phyloP scores from a whole-genome alignment of 1,140 invertebrate genomes.

The Acromyrmex heyeri region DNA sequence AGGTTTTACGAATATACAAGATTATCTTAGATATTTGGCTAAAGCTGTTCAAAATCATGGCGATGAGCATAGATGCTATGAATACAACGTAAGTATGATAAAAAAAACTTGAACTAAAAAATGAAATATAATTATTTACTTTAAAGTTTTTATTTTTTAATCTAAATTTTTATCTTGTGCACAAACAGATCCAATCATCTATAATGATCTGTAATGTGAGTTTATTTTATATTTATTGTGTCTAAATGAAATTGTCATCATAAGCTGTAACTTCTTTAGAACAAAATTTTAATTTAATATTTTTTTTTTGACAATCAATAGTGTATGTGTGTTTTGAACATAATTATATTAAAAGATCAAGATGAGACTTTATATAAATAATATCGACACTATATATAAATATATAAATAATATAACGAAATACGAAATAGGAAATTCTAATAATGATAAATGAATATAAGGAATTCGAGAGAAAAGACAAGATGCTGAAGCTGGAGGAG shows the following conservation, averaged over 20 bases:
- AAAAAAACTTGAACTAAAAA: not conserved
- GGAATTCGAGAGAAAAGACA: conserved; percentile 75
- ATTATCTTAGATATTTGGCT: conserved; percentile 67
- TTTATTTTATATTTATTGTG: not conserved
- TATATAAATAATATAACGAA: conserved; percentile 1
- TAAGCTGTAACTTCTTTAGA: not conserved
- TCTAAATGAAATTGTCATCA: not conserved
- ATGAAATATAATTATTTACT: conserved; percentile 19
- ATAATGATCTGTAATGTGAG: not conserved
- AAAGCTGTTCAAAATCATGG: not conserved
- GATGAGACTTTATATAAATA: not conserved
- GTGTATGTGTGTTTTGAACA: not conserved
- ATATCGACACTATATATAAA: not conserved
- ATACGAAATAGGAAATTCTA: not conserved
- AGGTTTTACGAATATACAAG: conserved; percentile 61
- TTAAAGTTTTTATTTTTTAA: not conserved
- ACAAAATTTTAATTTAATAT: not conserved
- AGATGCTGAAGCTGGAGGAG: conserved; percentile 72
- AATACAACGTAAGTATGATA: conserved; percentile 42
- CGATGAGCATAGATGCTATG: conserved; percentile 71
- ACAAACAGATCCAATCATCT: not conserved
- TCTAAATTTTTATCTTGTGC: not conserved
- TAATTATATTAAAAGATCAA: conserved; percentile 3
- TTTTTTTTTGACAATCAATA: not conserved
- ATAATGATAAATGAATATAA: conserved; percentile 42